These are phyloP conservation scores for Patella vulgata DNA, from an alignment of 1,140 invertebrate species.

Conservation along the genomic window DNA sequence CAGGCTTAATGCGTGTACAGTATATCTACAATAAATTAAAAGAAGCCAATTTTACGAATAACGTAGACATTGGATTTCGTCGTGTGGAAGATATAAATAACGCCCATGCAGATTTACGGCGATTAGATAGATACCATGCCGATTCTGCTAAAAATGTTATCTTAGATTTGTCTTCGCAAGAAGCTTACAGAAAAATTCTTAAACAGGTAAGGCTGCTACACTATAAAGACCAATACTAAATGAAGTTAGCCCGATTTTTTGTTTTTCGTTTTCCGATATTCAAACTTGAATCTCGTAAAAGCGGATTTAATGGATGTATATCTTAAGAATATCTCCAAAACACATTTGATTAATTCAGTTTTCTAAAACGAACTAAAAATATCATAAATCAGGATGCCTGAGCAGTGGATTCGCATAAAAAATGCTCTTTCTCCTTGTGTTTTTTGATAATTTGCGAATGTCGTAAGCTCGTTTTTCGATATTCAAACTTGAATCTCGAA, in stretches of 20 bases:
- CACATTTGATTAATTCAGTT: no score
- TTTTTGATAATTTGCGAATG: background rate
- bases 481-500: no score
- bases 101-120: conserved; percentile 60
- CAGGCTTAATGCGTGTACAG: conserved; percentile 28
- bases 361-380: no score
- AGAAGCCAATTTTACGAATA: background rate
- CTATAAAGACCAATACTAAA: background rate
- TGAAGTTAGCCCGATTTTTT: background rate
- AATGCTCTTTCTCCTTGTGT: background rate
- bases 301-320: no score
- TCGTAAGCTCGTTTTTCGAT: background rate
- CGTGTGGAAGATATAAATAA: conserved; percentile 62
- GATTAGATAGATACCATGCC: conserved; percentile 56
- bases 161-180: conserved; percentile 45
- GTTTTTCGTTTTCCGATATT: no score
- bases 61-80: conserved; percentile 28
- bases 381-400: no score
- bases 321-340: no score
- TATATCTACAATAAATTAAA: conserved; percentile 24
- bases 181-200: conserved; percentile 35
- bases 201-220: conserved; percentile 34
- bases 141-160: conserved; percentile 67
- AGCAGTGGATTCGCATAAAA: no score
- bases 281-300: no score